Conservation (phyloP, 2,113 vertebrate species). For the Melanotaenia duboulayi region DNA sequence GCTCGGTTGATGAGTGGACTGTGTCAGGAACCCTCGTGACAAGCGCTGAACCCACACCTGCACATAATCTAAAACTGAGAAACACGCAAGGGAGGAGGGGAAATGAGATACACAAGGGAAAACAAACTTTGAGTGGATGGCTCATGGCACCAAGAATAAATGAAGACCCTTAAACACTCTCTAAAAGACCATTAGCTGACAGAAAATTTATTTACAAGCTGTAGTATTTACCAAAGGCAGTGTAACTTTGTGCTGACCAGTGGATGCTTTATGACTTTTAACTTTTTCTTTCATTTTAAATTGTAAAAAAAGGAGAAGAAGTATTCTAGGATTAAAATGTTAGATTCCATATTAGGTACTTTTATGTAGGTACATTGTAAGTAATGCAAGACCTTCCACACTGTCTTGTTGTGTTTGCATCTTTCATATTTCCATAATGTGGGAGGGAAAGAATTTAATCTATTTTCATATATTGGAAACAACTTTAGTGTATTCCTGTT, state of each 20-base stretch:
- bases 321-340: not conserved
- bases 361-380: not conserved
- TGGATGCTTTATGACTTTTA: too few relatives aligned
- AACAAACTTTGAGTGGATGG: too few relatives aligned
- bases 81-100: too few relatives aligned
- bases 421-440: constrained; percentile 11
- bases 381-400: constrained; percentile 11
- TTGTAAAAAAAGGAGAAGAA: not conserved
- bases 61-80: too few relatives aligned
- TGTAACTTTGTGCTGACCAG: not conserved
- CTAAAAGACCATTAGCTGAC: too few relatives aligned
- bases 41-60: too few relatives aligned
- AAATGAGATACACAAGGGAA: too few relatives aligned
- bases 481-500: constrained; percentile 25
- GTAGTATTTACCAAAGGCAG: too few relatives aligned
- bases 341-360: not conserved
- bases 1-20: too few relatives aligned
- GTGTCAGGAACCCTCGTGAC: too few relatives aligned
- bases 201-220: not conserved
- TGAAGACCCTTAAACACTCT: not conserved
- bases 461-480: constrained; percentile 22
- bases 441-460: not conserved
- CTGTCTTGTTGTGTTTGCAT: constrained; percentile 14
- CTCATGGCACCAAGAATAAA: not conserved
- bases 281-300: not conserved